A percentile compares a stretch with the other conserved stretches of the same genome.
These are phyloP conservation scores for Mirounga angustirostris DNA, from an alignment of 2,113 vertebrate species.

Conservation along the genomic window DNA sequence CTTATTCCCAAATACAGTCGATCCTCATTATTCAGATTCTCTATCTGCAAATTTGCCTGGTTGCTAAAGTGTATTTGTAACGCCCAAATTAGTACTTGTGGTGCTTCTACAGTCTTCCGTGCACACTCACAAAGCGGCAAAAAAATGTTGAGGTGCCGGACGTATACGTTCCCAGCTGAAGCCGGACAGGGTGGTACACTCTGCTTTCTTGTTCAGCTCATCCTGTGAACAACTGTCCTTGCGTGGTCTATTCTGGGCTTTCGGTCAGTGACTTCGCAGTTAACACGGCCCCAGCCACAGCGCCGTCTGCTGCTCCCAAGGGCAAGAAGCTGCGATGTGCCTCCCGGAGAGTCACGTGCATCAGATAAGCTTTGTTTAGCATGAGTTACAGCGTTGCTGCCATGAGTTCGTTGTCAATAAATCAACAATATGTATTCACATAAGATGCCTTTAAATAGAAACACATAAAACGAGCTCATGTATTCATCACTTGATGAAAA, in stretches of 20 bases:
- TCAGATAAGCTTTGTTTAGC: not conserved
- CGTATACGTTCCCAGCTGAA: not conserved
- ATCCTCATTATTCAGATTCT: not conserved
- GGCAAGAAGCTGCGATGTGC: not conserved
- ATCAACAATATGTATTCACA: not conserved
- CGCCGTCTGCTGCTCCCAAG: not conserved
- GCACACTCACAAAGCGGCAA: no score
- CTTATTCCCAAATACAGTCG: not conserved
- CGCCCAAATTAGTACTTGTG: not conserved
- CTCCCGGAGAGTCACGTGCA: fast-evolving
- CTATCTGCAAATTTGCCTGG: not conserved
- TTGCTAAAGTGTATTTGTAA: not conserved
- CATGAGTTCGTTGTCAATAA: not conserved
- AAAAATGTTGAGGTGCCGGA: not conserved
- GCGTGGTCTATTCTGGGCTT: not conserved
- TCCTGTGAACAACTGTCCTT: not conserved
- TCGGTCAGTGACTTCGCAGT: not conserved
- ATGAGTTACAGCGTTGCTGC: not conserved
- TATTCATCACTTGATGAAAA: not conserved
- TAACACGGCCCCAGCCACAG: not conserved
- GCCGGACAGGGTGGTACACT: not conserved
- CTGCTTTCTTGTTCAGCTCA: not conserved
- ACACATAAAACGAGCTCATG: not conserved
- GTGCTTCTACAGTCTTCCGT: not conserved
- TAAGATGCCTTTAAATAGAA: not conserved